Evolutionary conservation across 2,888 invertebrate genomes (phyloP), one percentile per base, ranked within the genome.

Genomic region (Lapara coniferarum): DNA sequence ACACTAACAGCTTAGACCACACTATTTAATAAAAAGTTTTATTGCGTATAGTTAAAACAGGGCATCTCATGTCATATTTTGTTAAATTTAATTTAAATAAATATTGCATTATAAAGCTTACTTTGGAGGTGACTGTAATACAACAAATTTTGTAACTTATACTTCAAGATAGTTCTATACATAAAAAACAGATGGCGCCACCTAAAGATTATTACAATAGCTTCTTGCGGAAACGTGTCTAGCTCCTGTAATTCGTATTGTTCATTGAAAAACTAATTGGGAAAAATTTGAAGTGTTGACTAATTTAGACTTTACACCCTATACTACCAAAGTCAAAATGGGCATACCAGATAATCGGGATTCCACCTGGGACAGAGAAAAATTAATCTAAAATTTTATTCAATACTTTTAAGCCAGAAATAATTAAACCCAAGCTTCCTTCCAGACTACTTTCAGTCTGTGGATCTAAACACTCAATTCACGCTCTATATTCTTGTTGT

Each of bases 1-100:
- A 72, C 72, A 71, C 69, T 37, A 37, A 59, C 14, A 16, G 44
- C 44, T 46, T 44, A 19, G 46, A 46, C 16, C 12, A 63, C 59
- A 46, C 5, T 59, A 63, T 12, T 63, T 55, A 10, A 19, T 14
- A 12, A 55, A 55, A 8, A 55, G 16, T 19, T 55, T 10, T 2
- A 51, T 51, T 51, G 13, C 10, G 1, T 19, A 12, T 19, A 10
- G 19, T 6, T 37, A 57, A 30, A 57, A 57, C 19, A 56, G 10
- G 10, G 25, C 19, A 56, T 25, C 10, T 56, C 53, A 6, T n/a
- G 53, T 53, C 16, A n/a, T 16, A 53, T 16, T 16, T 16, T 16
- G 16, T 2, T n/a, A 25, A 25, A 25, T 25, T 25, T 25, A 25
- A 25, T 25, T 25, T n/a, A n/a, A n/a, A n/a, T n/a, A n/a, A n/a